Evolutionary conservation across 2,797 vertebrate genomes (phyloP), one percentile per base, ranked within the genome.

Genomic region (Mionectes olivaceus): DNA sequence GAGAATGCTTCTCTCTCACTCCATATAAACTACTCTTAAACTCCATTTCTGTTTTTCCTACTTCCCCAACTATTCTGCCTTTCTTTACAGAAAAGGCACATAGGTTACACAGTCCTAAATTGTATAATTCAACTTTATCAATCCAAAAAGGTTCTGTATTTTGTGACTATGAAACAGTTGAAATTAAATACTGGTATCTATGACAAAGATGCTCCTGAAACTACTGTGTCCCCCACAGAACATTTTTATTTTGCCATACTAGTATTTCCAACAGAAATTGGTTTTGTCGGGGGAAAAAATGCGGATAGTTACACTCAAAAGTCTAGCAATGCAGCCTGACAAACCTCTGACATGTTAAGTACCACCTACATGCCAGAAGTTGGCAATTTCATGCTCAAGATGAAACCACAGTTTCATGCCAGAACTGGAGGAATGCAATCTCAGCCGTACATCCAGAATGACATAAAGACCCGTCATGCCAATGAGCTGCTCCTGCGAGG

Each of bases 381-480:
- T 80, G 59, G 46, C 56, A 93, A 39, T 41, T 49, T 5, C 3
- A 1, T 69, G 70, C 46, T 83, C 60, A 56, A 37, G 32, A 49
- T 67, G 65, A 73, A 85, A 25, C 13, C 52, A 14, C 0, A 67
- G 32, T 13, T 79, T 19, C 19, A 13, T 3, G 6, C 35, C 63
- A 70, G 44, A 68, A 52, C 4, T 18, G 43, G 35, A 63, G 25
- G n/a, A 73, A 56, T 8, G 27, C 3, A 35, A 84, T 41, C 56
- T 28, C 83, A 76, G 44, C 28, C 73, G 56, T 4, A 27, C 43
- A 21, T 13, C 65, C 57, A 65, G 65, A 64, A 39, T 6, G 49
- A 39, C 32, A 28, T 5, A 52, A 83, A 74, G 0, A 0, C 68
- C 21, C 11, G 1, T 27, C 50, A 56, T 0, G 1, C 32, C 44